A percentile compares a stretch with the other conserved stretches of the same genome.
Conservation (phyloP, 2,888 invertebrate species). For the Notodonta ziczac region DNA sequence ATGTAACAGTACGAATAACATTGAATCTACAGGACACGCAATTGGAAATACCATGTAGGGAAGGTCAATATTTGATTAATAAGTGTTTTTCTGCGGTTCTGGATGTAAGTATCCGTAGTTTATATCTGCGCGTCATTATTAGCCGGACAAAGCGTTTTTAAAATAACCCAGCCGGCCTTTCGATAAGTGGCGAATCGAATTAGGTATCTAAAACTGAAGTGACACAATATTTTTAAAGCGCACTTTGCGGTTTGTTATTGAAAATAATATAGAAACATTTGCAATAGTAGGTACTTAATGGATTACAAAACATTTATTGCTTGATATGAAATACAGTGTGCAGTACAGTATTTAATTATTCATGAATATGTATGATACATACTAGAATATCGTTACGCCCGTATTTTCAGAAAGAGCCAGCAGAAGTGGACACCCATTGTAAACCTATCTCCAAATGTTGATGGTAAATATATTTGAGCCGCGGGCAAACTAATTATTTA, state of each 20-base stretch:
- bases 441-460: too few relatives aligned
- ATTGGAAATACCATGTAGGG: too few relatives aligned
- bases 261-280: conserved; percentile 22
- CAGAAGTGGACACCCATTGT: too few relatives aligned
- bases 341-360: too few relatives aligned
- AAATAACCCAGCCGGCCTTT: conserved; percentile 30
- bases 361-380: too few relatives aligned
- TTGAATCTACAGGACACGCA: too few relatives aligned
- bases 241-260: conserved; percentile 22
- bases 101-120: not conserved
- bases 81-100: not conserved
- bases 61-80: too few relatives aligned
- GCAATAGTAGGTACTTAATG: conserved; percentile 10
- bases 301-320: not conserved
- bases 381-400: too few relatives aligned
- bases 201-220: conserved; percentile 22
- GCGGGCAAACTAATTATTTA: too few relatives aligned
- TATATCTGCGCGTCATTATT: not conserved
- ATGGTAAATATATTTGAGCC: too few relatives aligned
- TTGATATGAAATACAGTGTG: too few relatives aligned
- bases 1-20: not conserved
- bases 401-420: too few relatives aligned
- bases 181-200: conserved; percentile 27
- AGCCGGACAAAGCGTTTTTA: conserved; percentile 19
- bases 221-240: conserved; percentile 31